Percentiles rank a stretch among this genome's conserved stretches.
These are phyloP conservation scores for Camponotus vicinus DNA, from an alignment of 1,140 invertebrate genomes.

Conservation along the genomic window DNA sequence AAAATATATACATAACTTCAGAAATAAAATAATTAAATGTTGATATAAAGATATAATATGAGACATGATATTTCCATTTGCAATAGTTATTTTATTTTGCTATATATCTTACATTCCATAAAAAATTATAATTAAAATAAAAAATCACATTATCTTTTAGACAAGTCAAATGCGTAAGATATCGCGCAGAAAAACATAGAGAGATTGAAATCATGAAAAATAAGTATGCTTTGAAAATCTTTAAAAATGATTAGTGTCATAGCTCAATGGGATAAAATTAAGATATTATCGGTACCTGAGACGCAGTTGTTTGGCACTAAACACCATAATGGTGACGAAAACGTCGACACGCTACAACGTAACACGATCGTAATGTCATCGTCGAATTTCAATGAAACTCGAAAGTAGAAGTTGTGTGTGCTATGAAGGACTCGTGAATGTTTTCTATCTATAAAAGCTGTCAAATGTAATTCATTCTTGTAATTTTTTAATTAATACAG, in stretches of 20 bases:
- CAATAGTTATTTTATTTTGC: background rate
- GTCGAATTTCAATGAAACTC: slow-evolving; percentile 39
- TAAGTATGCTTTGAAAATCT: background rate
- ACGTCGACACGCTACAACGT: slow-evolving; percentile 45
- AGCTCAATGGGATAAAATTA: slow-evolving; percentile 33
- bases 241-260: slow-evolving; percentile 31
- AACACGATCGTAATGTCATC: slow-evolving; percentile 61
- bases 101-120: background rate
- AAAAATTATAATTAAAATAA: background rate
- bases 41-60: background rate
- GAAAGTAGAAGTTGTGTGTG: slow-evolving; percentile 5
- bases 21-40: background rate
- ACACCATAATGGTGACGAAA: slow-evolving; percentile 65
- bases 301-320: slow-evolving; percentile 69
- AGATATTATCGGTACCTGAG: slow-evolving; percentile 67
- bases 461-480: background rate
- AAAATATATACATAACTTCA: background rate
- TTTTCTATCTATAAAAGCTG: slow-evolving; percentile 19
- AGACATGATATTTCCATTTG: background rate
- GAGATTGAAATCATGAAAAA: background rate
- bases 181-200: background rate
- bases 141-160: background rate
- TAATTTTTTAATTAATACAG: background rate
- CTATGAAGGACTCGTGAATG: background rate
- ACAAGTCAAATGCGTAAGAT: background rate